Percentiles rank a stretch among this genome's conserved stretches.
Conservation (phyloP, 1,140 invertebrate species). For the Cherax quadricarinatus region DNA sequence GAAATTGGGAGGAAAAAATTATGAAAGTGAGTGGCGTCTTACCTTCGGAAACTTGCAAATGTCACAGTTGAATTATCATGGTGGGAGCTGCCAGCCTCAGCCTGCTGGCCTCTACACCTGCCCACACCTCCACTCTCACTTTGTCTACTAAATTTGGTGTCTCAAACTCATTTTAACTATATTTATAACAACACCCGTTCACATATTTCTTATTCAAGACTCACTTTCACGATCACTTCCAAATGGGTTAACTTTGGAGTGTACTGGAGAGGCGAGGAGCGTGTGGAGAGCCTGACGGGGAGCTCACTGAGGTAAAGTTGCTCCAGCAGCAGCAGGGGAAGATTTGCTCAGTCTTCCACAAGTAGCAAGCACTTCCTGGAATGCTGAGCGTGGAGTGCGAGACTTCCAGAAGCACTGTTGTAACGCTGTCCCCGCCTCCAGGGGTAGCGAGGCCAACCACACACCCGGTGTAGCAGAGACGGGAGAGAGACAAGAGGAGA, state of each 20-base stretch:
- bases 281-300: too few relatives aligned
- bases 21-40: slow-evolving; percentile 16
- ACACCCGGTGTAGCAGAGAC: neutral
- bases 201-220: neutral
- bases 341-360: neutral
- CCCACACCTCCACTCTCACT: neutral
- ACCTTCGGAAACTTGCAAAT: neutral
- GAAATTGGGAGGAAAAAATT: too few relatives aligned
- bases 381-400: neutral
- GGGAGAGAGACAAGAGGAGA: neutral
- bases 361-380: neutral
- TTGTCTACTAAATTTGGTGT: neutral
- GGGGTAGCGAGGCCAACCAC: neutral
- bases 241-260: neutral
- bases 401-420: neutral
- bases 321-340: neutral
- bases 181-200: neutral
- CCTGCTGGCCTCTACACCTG: neutral
- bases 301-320: neutral
- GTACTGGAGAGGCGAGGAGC: too few relatives aligned
- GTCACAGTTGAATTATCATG: slow-evolving; percentile 13
- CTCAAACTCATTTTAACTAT: neutral
- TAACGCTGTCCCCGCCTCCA: neutral
- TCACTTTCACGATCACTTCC: neutral
- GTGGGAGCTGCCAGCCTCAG: neutral